Evolutionary conservation across 2,113 vertebrate species (phyloP).

Genomic region (Nothocercus julius): DNA sequence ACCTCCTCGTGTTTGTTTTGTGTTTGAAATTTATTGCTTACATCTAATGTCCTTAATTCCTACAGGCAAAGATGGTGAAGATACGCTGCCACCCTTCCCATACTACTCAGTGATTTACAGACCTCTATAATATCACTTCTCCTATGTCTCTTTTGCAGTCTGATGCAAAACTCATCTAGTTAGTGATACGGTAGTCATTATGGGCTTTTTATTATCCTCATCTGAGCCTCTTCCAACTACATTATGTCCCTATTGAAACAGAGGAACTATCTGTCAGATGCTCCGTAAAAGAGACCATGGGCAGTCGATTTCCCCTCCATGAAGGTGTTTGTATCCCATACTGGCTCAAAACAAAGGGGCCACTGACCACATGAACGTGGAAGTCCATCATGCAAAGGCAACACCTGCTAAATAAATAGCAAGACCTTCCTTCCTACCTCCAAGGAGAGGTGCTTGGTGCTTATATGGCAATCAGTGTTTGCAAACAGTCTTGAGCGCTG

Average conservation of each 20-base stretch:
- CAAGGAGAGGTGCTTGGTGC: background rate
- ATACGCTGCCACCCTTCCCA: slow-evolving; percentile 3
- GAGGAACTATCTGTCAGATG: background rate
- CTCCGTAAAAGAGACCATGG: rapidly evolving
- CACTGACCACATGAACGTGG: background rate
- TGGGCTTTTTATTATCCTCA: background rate
- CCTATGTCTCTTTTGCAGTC: background rate
- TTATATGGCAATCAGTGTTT: background rate
- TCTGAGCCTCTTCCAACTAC: background rate
- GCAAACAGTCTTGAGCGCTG: background rate
- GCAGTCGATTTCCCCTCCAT: background rate
- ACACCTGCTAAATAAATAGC: background rate
- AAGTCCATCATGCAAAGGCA: background rate
- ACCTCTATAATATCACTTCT: background rate
- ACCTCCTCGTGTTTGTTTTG: slow-evolving; percentile 23
- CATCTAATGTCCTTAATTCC: background rate
- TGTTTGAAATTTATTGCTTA: slow-evolving; percentile 4
- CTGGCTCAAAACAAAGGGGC: background rate
- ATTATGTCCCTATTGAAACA: background rate
- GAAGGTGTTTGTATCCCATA: background rate
- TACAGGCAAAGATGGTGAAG: background rate
- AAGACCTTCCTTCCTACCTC: background rate
- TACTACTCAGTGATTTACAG: background rate
- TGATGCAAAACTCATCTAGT: background rate
- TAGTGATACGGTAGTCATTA: background rate